A percentile compares a stretch with the other conserved stretches of the same genome.
These are phyloP conservation scores for Amorpha juglandis DNA, from an alignment of 2,888 invertebrate species.

Conservation along the genomic window DNA sequence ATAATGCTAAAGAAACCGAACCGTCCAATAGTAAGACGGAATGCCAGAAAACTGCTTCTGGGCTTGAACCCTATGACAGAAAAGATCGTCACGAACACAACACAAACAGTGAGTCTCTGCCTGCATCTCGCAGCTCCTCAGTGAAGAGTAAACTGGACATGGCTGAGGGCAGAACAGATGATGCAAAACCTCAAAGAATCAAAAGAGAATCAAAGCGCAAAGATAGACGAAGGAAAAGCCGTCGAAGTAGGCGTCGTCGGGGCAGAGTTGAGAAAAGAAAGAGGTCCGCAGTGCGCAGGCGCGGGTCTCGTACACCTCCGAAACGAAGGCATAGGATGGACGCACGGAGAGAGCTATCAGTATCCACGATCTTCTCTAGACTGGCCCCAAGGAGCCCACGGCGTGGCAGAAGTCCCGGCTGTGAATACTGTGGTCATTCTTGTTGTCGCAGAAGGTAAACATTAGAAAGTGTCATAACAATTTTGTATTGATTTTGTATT, in stretches of 20 bases:
- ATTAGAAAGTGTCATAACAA: constrained; percentile 31
- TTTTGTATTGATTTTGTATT: constrained; percentile 20
- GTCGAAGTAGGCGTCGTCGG: constrained; percentile 23
- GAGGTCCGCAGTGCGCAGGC: constrained; percentile 41
- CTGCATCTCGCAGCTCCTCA: constrained; percentile 45
- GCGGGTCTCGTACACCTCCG: constrained; percentile 38
- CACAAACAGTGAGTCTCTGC: constrained; percentile 38
- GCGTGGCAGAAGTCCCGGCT: constrained; percentile 39
- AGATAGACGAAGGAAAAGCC: constrained; percentile 41
- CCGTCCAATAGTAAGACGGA: constrained; percentile 57
- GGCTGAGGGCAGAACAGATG: constrained; percentile 38
- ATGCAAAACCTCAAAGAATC: constrained; percentile 34
- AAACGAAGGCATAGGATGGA: background rate
- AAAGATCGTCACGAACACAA: constrained; percentile 33
- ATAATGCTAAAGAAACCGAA: constrained; percentile 45
- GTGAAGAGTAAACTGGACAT: constrained; percentile 46
- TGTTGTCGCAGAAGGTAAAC: constrained; percentile 68
- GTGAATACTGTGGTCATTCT: constrained; percentile 60
- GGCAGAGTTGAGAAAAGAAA: constrained; percentile 55
- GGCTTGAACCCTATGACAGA: constrained; percentile 34
- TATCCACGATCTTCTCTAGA: constrained; percentile 53
- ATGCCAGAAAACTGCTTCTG: constrained; percentile 39
- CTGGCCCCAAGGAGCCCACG: constrained; percentile 43
- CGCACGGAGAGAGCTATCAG: constrained; percentile 41
- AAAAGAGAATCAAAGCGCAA: constrained; percentile 30